phyloP scores from a whole-genome alignment of 2,113 vertebrate species.

The Cercopithecus mona region DNA sequence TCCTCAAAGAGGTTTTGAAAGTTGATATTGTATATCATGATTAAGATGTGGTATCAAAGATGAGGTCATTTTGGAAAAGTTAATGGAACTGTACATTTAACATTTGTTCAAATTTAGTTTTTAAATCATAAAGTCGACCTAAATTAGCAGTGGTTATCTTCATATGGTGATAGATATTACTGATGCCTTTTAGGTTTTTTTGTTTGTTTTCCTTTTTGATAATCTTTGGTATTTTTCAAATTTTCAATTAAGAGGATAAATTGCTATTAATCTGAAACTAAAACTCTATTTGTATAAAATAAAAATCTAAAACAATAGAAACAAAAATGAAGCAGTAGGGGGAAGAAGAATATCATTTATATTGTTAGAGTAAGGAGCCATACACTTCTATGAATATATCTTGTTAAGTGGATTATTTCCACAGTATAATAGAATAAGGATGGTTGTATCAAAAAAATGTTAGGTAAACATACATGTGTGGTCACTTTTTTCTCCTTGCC shows the following conservation, averaged over 20 bases:
- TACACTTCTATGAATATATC: not conserved
- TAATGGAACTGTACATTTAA: not conserved
- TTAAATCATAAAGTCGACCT: not conserved
- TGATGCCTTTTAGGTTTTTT: not conserved
- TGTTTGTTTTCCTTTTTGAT: not conserved
- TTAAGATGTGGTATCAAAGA: not conserved
- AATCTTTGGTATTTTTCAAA: not conserved
- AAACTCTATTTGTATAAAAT: not conserved
- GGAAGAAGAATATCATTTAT: not conserved
- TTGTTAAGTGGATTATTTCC: not conserved
- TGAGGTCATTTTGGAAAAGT: not conserved
- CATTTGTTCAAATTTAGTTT: not conserved
- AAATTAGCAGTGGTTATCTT: not conserved
- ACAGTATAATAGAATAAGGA: not conserved
- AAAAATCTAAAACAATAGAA: not conserved
- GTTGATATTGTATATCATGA: not conserved
- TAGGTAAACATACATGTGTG: not conserved
- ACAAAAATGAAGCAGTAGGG: not conserved
- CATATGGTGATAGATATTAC: not conserved
- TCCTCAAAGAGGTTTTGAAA: not conserved
- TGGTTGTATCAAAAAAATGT: not conserved
- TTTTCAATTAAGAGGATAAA: not conserved
- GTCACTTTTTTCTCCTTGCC: not conserved
- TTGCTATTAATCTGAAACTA: not conserved
- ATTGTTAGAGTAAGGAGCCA: not conserved